Conservation (phyloP, 2,888 invertebrate genomes). For the Andrena bicolor region DNA sequence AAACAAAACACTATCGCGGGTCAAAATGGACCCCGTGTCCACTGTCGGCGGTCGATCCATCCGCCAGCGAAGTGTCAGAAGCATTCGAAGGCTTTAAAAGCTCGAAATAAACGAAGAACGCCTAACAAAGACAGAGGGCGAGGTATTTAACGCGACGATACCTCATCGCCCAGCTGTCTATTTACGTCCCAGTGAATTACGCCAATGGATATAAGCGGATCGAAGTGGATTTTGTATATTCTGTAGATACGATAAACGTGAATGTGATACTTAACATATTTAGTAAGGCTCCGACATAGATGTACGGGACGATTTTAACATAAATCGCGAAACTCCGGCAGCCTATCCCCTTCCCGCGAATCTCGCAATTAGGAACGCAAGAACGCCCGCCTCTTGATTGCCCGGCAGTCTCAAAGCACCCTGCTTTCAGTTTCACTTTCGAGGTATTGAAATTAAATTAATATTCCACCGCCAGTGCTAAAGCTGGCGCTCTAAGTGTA, state of each 20-base stretch:
- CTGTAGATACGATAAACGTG: conserved; percentile 83
- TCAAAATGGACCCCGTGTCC: too few relatives aligned
- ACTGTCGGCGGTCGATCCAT: too few relatives aligned
- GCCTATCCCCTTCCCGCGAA: not conserved
- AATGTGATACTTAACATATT: conserved; percentile 83
- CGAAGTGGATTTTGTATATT: conserved; percentile 78
- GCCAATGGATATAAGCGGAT: conserved; percentile 36
- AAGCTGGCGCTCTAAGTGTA: too few relatives aligned
- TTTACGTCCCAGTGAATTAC: conserved; percentile 49
- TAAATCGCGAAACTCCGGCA: conserved; percentile 63
- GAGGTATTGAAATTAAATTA: not conserved
- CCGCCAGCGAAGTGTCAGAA: conserved; percentile 30
- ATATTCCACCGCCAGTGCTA: too few relatives aligned
- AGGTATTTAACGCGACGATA: conserved; percentile 19
- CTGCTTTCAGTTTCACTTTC: not conserved
- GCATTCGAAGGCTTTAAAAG: conserved; percentile 32
- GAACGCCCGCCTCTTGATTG: not conserved
- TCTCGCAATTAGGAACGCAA: not conserved
- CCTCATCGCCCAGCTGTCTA: conserved; percentile 28
- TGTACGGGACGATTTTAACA: conserved; percentile 60
- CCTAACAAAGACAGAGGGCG: not conserved
- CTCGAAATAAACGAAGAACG: conserved; percentile 27
- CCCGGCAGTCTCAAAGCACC: not conserved
- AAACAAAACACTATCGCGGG: too few relatives aligned
- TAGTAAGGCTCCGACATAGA: conserved; percentile 78